Evolutionary conservation across 2,113 vertebrate genomes (phyloP).

Genomic region (Cheilinus undulatus): DNA sequence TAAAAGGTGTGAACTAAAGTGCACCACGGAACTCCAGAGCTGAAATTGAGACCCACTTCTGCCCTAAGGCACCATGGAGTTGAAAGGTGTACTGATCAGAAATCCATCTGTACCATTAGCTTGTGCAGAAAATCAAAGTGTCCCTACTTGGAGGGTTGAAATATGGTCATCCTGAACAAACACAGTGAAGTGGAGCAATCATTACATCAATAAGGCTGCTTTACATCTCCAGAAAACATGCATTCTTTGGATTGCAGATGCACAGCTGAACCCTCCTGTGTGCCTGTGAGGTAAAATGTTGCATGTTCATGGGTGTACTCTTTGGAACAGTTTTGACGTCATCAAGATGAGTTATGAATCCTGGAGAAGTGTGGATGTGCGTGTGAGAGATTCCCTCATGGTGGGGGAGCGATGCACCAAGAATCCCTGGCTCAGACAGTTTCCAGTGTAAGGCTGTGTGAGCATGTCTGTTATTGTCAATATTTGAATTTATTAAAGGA

Average conservation of each 20-base stretch:
- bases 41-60: no score
- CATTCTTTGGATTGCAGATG: neutral
- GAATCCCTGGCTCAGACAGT: constrained; percentile 12
- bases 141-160: no score
- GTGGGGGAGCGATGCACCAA: constrained; percentile 22
- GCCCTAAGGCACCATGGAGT: no score
- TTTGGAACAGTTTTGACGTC: constrained; percentile 22
- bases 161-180: no score
- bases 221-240: neutral
- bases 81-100: no score
- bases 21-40: no score
- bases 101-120: no score
- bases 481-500: neutral
- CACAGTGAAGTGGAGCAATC: neutral
- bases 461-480: neutral
- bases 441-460: neutral
- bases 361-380: constrained; percentile 25
- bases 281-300: constrained; percentile 16
- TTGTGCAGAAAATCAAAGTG: no score
- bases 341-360: constrained; percentile 38
- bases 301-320: constrained; percentile 2
- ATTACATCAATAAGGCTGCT: neutral
- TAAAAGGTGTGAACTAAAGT: no score
- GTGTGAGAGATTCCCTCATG: constrained; percentile 19
- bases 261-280: neutral